Evolutionary conservation across 2,888 invertebrate species (phyloP).

Genomic region (Orchesella flavescens): DNA sequence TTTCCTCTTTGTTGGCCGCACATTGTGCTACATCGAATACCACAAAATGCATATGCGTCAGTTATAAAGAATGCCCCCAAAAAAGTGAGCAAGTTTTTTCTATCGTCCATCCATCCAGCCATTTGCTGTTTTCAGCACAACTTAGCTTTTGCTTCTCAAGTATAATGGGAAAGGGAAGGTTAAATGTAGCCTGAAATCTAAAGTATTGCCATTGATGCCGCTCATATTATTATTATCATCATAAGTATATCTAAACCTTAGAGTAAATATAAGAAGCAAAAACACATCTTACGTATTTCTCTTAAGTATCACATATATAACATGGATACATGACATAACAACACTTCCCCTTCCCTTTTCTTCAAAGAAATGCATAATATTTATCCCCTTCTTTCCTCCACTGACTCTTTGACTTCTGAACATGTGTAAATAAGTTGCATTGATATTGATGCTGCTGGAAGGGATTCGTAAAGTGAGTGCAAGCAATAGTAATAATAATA

Average conservation of each 20-base stretch:
- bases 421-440: not conserved
- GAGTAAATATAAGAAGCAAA: too few species aligned
- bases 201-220: constrained; percentile 29
- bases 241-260: too few species aligned
- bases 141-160: constrained; percentile 22
- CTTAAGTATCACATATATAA: not conserved
- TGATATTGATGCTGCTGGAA: not conserved
- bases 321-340: not conserved
- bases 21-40: constrained; percentile 22
- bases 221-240: too few species aligned
- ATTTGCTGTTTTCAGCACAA: constrained; percentile 18
- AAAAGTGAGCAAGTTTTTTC: not conserved
- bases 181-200: constrained; percentile 58
- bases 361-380: not conserved
- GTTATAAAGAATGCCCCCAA: not conserved
- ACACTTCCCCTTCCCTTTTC: constrained; percentile 20
- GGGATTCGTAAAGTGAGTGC: constrained; percentile 10
- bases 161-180: constrained; percentile 52
- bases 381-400: not conserved
- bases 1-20: constrained; percentile 4
- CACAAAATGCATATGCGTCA: constrained; percentile 15
- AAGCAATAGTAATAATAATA: constrained; percentile 27
- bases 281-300: not conserved
- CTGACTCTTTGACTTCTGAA: not conserved
- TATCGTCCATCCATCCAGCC: not conserved